These are phyloP conservation scores for Zosterops borbonicus DNA, from an alignment of 2,113 vertebrate species.

Conservation along the genomic window DNA sequence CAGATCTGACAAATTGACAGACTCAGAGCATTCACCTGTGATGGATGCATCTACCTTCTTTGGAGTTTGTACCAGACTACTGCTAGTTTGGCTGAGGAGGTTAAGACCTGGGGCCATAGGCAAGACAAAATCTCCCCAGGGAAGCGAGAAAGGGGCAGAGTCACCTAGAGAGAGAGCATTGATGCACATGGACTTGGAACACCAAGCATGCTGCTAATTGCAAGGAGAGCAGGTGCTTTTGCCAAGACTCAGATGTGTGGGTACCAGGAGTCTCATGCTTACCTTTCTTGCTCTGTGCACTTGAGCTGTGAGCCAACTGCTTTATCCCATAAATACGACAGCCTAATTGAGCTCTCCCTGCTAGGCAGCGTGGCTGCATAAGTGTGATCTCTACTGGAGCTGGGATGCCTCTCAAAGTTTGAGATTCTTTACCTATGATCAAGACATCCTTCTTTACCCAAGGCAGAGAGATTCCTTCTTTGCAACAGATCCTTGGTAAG, in stretches of 20 bases:
- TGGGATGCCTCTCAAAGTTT: not conserved
- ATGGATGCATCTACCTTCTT: not conserved
- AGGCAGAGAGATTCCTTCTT: not conserved
- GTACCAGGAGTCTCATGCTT: not conserved
- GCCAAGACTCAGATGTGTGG: not conserved
- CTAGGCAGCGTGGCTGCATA: not conserved
- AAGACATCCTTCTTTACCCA: not conserved
- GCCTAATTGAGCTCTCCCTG: not conserved
- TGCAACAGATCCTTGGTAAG: not conserved
- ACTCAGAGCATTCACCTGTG: not conserved
- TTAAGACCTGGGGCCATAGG: not conserved
- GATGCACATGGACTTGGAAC: not conserved
- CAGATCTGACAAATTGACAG: not conserved
- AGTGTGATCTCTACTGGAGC: not conserved
- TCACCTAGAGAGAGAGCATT: not conserved
- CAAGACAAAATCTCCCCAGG: not conserved
- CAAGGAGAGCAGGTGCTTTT: not conserved
- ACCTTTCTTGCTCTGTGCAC: not conserved
- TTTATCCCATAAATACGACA: not conserved
- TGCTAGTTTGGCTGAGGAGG: no score
- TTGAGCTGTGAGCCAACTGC: not conserved
- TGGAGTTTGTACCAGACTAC: no score
- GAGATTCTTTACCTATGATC: not conserved
- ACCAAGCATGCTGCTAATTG: not conserved
- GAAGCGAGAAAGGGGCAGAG: not conserved